These are phyloP conservation scores for Trichacis sp. DNA, from an alignment of 2,888 invertebrate species.

Conservation along the genomic window DNA sequence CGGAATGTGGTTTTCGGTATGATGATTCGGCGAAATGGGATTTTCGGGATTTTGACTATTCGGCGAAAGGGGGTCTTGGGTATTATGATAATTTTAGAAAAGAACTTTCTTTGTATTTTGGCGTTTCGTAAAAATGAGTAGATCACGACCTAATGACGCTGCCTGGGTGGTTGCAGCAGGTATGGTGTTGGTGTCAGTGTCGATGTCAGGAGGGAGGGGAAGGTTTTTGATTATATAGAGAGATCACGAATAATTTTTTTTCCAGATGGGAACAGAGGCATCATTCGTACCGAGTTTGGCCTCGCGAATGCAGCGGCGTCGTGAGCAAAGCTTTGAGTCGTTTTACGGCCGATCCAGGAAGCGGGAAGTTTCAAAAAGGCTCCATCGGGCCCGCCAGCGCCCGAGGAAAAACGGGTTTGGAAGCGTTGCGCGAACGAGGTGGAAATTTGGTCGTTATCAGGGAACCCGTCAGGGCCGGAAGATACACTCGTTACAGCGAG, in stretches of 20 bases:
- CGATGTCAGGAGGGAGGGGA: no score
- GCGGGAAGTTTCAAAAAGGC: slow-evolving; percentile 27
- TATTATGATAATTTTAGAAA: no score
- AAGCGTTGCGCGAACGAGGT: slow-evolving; percentile 67
- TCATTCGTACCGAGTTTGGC: slow-evolving; percentile 58
- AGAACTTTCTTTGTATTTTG: no score
- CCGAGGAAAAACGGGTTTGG: slow-evolving; percentile 61
- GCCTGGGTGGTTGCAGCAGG: no score
- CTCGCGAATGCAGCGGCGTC: slow-evolving; percentile 69
- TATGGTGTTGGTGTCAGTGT: no score
- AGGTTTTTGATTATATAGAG: no score
- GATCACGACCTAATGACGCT: no score
- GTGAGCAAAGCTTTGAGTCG: slow-evolving; percentile 69
- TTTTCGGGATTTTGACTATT: no score
- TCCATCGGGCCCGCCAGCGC: slow-evolving; percentile 25
- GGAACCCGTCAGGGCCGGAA: slow-evolving; percentile 68
- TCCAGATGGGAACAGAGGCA: slow-evolving; percentile 61
- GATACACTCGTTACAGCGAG: slow-evolving; percentile 69
- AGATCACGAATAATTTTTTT: slow-evolving; percentile 21
- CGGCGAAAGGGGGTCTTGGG: no score
- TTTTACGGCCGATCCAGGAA: slow-evolving; percentile 59
- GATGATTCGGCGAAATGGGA: no score
- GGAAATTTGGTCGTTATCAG: slow-evolving; percentile 70
- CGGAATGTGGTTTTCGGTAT: no score
- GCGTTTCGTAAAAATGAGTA: no score